phyloP scores from a whole-genome alignment of 2,888 invertebrate genomes.

The Heliconius charithonia region DNA sequence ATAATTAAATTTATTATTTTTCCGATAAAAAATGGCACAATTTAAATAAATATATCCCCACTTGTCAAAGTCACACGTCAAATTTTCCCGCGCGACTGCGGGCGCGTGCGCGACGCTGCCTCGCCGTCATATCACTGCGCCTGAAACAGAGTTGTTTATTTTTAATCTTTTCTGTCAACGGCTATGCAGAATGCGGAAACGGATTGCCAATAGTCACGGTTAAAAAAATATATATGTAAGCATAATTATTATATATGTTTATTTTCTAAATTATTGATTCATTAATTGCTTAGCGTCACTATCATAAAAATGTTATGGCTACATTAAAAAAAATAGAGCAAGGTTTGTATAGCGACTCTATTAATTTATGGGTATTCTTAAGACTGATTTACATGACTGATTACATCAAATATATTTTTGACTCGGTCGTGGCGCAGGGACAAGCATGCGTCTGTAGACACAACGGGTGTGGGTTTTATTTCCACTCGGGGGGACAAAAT shows the following conservation, averaged over 20 bases:
- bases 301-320: conserved; percentile 1
- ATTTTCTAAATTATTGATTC: conserved; percentile 3
- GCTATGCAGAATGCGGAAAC: conserved; percentile 42
- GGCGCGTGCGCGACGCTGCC: conserved; percentile 54
- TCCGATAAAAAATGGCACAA: not conserved
- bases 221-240: conserved; percentile 12
- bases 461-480: too few relatives aligned
- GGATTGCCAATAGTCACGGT: conserved; percentile 35
- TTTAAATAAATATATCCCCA: not conserved
- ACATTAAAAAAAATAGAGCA: not conserved
- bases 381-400: not conserved
- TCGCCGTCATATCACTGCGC: conserved; percentile 63
- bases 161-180: conserved; percentile 44
- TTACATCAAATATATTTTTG: not conserved
- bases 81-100: conserved; percentile 47
- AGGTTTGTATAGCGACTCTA: not conserved
- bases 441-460: too few relatives aligned
- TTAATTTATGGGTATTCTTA: conserved; percentile 5
- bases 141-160: conserved; percentile 53
- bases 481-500: too few relatives aligned
- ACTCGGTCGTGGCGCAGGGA: too few relatives aligned
- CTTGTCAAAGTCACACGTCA: conserved; percentile 39
- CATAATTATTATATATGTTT: conserved; percentile 6
- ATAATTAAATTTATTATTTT: not conserved
- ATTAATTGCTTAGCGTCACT: conserved; percentile 1